Evolutionary conservation across 2,113 vertebrate genomes (phyloP).

Genomic region (Athene noctua): DNA sequence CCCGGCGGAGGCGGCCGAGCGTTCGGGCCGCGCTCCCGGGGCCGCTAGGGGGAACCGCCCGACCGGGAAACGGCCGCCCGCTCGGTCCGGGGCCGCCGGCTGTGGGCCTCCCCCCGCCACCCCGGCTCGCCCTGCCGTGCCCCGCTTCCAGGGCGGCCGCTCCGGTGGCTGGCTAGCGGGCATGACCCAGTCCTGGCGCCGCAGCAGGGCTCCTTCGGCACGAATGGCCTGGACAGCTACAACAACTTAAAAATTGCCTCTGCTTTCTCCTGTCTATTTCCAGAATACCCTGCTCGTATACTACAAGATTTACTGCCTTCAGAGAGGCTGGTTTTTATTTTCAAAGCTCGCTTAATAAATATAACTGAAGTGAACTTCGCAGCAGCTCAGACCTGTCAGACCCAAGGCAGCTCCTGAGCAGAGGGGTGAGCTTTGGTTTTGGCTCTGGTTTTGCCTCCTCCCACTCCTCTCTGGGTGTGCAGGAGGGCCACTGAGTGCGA

Average conservation of each 20-base stretch:
- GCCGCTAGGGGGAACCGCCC: conserved; percentile 43
- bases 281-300: fast-evolving
- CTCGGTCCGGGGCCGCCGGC: too few species aligned
- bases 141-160: background rate
- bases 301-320: background rate
- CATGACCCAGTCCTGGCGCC: fast-evolving
- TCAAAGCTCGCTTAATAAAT: background rate
- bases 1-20: too few species aligned
- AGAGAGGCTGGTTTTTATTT: background rate
- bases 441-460: background rate
- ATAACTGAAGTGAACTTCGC: too few species aligned
- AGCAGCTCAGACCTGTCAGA: background rate
- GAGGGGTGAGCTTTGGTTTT: background rate
- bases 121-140: background rate
- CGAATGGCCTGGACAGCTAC: fast-evolving
- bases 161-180: fast-evolving
- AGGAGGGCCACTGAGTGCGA: background rate
- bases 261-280: fast-evolving
- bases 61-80: background rate
- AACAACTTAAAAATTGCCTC: fast-evolving
- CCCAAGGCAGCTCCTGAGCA: background rate
- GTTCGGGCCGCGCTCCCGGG: background rate
- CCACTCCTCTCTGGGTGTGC: too few species aligned
- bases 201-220: background rate
- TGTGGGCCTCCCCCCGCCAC: background rate